Percentiles rank a stretch among this genome's conserved stretches.
Conservation (phyloP, 2,888 invertebrate species). For the Lomographa bimaculata region DNA sequence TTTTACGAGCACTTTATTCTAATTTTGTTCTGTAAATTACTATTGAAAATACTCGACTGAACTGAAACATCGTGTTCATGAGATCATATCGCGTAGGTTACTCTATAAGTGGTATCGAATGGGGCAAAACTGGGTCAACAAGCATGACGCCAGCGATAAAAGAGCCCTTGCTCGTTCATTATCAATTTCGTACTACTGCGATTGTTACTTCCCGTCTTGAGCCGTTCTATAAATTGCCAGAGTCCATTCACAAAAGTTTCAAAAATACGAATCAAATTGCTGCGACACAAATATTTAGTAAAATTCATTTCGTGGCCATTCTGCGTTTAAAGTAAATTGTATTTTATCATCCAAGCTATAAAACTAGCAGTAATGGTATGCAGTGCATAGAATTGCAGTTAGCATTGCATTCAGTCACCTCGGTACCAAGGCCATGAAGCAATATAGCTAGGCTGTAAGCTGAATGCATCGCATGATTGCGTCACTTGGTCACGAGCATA, state of each 20-base stretch:
- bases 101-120: slow-evolving; percentile 71
- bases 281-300: too few species aligned
- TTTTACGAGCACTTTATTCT: slow-evolving; percentile 45
- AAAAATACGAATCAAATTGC: too few species aligned
- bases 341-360: slow-evolving; percentile 15
- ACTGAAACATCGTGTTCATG: slow-evolving; percentile 53
- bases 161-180: slow-evolving; percentile 67
- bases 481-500: slow-evolving; percentile 44
- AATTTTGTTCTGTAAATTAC: slow-evolving; percentile 42
- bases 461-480: slow-evolving; percentile 65
- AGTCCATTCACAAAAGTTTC: too few species aligned
- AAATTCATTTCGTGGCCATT: too few species aligned
- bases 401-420: slow-evolving; percentile 68
- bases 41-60: slow-evolving; percentile 49
- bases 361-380: slow-evolving; percentile 23
- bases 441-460: slow-evolving; percentile 59
- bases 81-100: slow-evolving; percentile 57
- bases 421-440: slow-evolving; percentile 75
- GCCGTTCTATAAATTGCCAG: too few species aligned
- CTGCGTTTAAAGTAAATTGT: too few species aligned
- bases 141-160: slow-evolving; percentile 78
- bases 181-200: slow-evolving; percentile 58
- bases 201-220: slow-evolving; percentile 13
- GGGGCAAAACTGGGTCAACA: slow-evolving; percentile 74
- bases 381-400: slow-evolving; percentile 57